Evolutionary conservation across 2,888 invertebrate genomes (phyloP), one percentile per base, ranked within the genome.

Genomic region (Escarpia spicata): DNA sequence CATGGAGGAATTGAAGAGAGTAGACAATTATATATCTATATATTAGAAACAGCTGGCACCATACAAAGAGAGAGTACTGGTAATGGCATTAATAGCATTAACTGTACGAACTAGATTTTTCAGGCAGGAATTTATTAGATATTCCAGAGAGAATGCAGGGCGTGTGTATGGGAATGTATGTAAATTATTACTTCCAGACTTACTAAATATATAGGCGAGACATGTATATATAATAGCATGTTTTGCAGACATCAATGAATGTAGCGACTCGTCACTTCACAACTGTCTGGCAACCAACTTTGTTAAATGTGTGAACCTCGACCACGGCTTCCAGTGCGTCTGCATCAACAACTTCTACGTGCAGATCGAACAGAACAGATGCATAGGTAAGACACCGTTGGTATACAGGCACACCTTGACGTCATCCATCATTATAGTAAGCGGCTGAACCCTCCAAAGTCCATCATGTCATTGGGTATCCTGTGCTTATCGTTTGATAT

Each of bases 181-280:
- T 26, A 26, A 26, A 6, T 26, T 15, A 3, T 6, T 26, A 26
- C 19, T 6, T 75, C 75, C 6, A 75, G 19, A 75, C 26, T 19
- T 75, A 52, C 52, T 52, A 19, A 75, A 26, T 26, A 19, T 75
- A 75, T 52, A 52, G 8, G 52, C 52, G 12, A 52, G 52, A 12
- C 9, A 12, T 52, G 3, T 52, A 52, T 52, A 12, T 52, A 52
- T 52, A 12, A 12, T 52, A 52, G 52, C 3, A 75, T 26, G 75
- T 75, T 75, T 91, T 44, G 91, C 26, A 91, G 91, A 91, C 58
- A 91, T 91, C 91, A 91, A 91, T 58, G 91, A 91, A 91, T 91
- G 91, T 45, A 58, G 52, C 52, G 91, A 91, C n/a, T 12, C 91
- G 2, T 37, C 52, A 26, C 58, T 91, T 37, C 91, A 91, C 58